Conservation (phyloP, 1,140 invertebrate species). For the Magallana ariakensis region DNA sequence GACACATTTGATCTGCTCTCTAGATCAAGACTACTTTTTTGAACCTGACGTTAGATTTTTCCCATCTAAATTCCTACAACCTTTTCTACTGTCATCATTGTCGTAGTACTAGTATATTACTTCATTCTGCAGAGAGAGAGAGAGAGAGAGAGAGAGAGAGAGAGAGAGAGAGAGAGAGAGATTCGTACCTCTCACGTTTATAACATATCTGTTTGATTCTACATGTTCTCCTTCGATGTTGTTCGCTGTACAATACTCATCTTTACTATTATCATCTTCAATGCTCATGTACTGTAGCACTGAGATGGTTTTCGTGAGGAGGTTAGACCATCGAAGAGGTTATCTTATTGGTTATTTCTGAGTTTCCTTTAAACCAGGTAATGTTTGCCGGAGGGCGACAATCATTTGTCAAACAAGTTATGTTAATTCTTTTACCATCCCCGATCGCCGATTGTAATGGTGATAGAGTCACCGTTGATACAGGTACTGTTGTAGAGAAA, state of each 20-base stretch:
- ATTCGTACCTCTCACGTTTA: not conserved
- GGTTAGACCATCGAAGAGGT: not conserved
- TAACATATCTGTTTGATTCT: not conserved
- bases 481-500: not conserved
- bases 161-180: too few relatives aligned
- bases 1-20: too few relatives aligned
- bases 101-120: too few relatives aligned
- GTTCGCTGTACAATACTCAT: not conserved
- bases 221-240: not conserved
- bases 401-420: not conserved
- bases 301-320: not conserved
- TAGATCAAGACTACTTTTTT: too few relatives aligned
- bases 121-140: too few relatives aligned
- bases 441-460: not conserved
- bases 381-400: not conserved
- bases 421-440: not conserved
- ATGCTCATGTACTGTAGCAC: not conserved
- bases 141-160: too few relatives aligned
- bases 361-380: not conserved
- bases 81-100: too few relatives aligned
- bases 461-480: not conserved
- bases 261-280: not conserved
- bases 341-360: not conserved
- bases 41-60: too few relatives aligned
- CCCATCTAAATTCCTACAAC: too few relatives aligned